Evolutionary conservation across 2,888 invertebrate species (phyloP), one percentile per base, ranked within the genome.

Genomic region (Latrodectus hesperus): DNA sequence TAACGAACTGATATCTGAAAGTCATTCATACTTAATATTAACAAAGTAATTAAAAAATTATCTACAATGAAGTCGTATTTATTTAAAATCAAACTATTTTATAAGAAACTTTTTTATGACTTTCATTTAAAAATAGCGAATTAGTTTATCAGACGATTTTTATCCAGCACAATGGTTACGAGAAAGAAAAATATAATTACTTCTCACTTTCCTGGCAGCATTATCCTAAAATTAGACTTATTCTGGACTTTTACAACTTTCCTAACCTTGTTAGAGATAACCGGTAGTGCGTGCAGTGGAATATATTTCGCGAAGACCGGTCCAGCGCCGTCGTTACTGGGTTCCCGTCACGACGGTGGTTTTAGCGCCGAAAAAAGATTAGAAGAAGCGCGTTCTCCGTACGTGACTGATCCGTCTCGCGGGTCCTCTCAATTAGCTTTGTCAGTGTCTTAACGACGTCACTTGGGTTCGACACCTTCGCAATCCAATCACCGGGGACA

Each of bases 381-480:
- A 73, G 51, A 82, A 74, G 60, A 82, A 82, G 22, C 38, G 68
- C 26, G 38, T 16, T 67, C 22, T 17, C 16, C 64, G 84, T 68
- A 86, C 85, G 85, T 86, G 85, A 86, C 85, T 80, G 71, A 65
- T 65, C 38, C 38, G 38, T 6, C 6, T 6, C 5, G 38, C 60
- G 60, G 38, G 53, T 16, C 53, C 11, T 49, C 70, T 74, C 70
- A 70, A 86, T 86, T 86, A 80, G 85, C 85, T 86, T 86, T 86
- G 85, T 86, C 85, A 86, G 80, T 86, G 85, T 86, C 85, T 80
- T 86, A 86, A 86, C 85, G 71, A 86, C 85, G 85, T 86, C 85
- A 86, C 84, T 84, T 78, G 78, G 73, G 77, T 72, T 78, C 84
- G 78, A 84, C 85, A 86, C 85, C 85, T 86, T 75, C 26, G 65